Base-by-base conservation (phyloP, 2,797 vertebrate species). In the Tokudaia muenninki region DNA sequence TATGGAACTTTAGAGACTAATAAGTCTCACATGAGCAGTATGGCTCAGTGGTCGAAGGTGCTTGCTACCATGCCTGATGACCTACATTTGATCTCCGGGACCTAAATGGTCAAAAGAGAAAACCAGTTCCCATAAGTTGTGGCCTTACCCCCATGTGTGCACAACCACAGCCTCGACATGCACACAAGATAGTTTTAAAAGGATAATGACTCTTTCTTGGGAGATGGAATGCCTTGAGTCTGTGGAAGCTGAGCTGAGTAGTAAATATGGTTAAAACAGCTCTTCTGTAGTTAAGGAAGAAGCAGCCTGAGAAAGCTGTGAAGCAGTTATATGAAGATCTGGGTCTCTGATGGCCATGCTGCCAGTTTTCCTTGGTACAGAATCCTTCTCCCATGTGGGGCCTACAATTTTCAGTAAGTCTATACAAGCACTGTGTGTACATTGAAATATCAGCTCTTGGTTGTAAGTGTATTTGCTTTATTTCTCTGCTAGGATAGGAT, bases 331-430 rank as follows among this genome's bases (percentile, higher is more conserved):
- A 52, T 41, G 6, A 37, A 0, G 31, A 67, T 17, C n/a, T 41
- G 2, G 47, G 44, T 13, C 67, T 52, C 67, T 82, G 19, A 21
- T 61, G 41, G 31, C 16, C 89, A 83, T 31, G 74, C 2, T 4
- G 4, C 13, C 19, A 41, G 10, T 83, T 91, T 93, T 82, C 81
- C 93, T 87, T 92, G 19, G 75, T 24, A 59, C 3, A 29, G 8
- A 63, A 47, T 74, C 1, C 55, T 92, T 90, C 91, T 93, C 26
- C 89, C 24, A 77, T 61, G 1, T 65, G 13, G 26, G 75, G 37
- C 29, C 41, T 95, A 72, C 4, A 47, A 63, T 75, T 91, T 74
- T 89, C 19, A 92, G 70, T 91, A 95, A 87, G 11, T 95, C 31
- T 8, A 52, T 88, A 83, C 14, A 84, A 92, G 77, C 86, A 70